Evolutionary conservation across 2,113 vertebrate genomes (phyloP).

Genomic region (Oxygymnocypris stewartii): DNA sequence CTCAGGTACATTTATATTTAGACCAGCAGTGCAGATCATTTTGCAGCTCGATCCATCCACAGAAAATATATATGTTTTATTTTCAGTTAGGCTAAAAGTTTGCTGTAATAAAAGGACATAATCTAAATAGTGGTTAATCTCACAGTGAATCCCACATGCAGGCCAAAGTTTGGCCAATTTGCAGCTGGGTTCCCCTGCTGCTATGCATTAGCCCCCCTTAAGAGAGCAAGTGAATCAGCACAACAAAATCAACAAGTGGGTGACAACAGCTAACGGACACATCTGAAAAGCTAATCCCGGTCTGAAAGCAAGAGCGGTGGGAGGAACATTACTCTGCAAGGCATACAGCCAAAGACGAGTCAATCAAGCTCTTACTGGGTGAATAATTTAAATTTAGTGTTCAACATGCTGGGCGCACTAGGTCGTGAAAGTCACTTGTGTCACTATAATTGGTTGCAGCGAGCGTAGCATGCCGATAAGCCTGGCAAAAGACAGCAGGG

Average conservation of each 20-base stretch:
- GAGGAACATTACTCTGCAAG: slow-evolving; percentile 14
- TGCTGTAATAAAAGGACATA: slow-evolving; percentile 49
- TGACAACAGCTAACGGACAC: slow-evolving; percentile 7
- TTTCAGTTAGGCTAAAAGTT: slow-evolving; percentile 43
- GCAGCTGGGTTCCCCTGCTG: slow-evolving; percentile 19
- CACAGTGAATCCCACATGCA: slow-evolving; percentile 10
- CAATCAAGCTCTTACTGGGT: slow-evolving; percentile 43
- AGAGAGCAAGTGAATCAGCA: slow-evolving; percentile 28
- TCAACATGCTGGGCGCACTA: slow-evolving; percentile 50
- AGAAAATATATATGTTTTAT: slow-evolving; percentile 5
- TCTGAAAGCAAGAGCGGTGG: slow-evolving; percentile 6
- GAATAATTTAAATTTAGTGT: slow-evolving; percentile 59
- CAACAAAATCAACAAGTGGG: slow-evolving; percentile 35
- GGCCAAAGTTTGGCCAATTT: no score
- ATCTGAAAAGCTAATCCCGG: slow-evolving; percentile 15
- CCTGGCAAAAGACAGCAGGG: slow-evolving; percentile 24
- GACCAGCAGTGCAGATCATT: slow-evolving; percentile 20
- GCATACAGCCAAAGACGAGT: slow-evolving; percentile 34
- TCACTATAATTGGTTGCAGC: slow-evolving; percentile 55
- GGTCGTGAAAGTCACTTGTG: slow-evolving; percentile 57
- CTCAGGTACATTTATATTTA: slow-evolving; percentile 4
- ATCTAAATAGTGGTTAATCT: slow-evolving; percentile 56
- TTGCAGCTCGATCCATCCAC: slow-evolving; percentile 28
- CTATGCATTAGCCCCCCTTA: slow-evolving; percentile 46
- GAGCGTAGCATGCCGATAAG: slow-evolving; percentile 48